These are phyloP conservation scores for Zygogramma bicolorata DNA, from an alignment of 2,888 invertebrate species.

Conservation along the genomic window DNA sequence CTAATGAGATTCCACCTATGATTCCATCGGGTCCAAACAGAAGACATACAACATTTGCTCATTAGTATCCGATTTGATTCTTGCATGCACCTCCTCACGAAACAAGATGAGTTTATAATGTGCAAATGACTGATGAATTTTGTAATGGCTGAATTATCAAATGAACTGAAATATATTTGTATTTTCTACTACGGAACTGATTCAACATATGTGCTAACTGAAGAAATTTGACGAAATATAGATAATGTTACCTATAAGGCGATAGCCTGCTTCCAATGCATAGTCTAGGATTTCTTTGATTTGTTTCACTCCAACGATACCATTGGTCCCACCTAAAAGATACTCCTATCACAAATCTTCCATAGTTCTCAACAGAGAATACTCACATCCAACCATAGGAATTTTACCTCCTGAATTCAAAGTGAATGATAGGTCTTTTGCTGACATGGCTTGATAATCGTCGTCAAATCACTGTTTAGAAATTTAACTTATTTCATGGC, in stretches of 20 bases:
- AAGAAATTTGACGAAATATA: not conserved
- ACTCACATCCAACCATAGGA: conserved; percentile 71
- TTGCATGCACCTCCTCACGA: too few relatives aligned
- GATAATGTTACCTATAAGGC: conserved; percentile 56
- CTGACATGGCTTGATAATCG: conserved; percentile 11
- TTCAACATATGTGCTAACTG: not conserved
- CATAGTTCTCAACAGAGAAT: not conserved
- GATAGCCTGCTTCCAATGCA: conserved; percentile 77
- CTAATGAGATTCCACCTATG: too few relatives aligned
- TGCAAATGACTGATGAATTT: too few relatives aligned
- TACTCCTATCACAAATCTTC: not conserved
- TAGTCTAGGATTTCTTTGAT: conserved; percentile 72
- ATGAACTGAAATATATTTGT: too few relatives aligned
- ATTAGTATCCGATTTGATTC: too few relatives aligned
- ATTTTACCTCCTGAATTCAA: conserved; percentile 67
- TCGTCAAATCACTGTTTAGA: not conserved
- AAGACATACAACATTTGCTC: too few relatives aligned
- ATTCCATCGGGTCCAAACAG: too few relatives aligned
- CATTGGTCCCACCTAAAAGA: conserved; percentile 75
- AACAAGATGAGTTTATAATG: too few relatives aligned
- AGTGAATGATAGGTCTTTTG: conserved; percentile 52
- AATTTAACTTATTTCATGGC: too few relatives aligned
- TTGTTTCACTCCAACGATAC: conserved; percentile 69
- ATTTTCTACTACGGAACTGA: too few relatives aligned
- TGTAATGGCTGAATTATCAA: not conserved